phyloP scores from a whole-genome alignment of 2,797 vertebrate species.

The Cuculus canorus region DNA sequence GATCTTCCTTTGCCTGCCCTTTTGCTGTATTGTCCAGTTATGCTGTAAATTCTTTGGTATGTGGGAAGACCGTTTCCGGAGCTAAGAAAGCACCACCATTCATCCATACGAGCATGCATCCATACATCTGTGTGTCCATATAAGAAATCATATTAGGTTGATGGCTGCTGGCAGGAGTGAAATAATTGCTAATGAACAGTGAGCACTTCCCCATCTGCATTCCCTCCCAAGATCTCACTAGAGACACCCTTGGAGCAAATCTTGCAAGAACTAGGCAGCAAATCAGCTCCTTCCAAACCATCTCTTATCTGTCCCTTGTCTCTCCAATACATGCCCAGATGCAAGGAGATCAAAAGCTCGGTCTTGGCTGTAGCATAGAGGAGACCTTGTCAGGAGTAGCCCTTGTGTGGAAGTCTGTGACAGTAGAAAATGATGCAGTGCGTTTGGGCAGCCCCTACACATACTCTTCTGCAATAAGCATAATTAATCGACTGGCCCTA shows the following conservation, averaged over 20 bases:
- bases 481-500: neutral
- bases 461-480: neutral
- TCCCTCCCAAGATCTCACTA: neutral
- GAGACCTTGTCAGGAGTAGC: neutral
- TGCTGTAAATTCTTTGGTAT: neutral
- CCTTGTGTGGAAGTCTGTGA: neutral
- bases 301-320: neutral
- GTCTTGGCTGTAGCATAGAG: neutral
- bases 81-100: neutral
- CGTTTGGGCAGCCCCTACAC: neutral
- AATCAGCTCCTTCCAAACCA: neutral
- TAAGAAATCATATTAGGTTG: neutral
- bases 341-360: neutral
- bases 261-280: neutral
- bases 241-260: neutral
- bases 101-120: neutral
- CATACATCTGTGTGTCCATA: too few species aligned
- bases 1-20: neutral
- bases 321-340: neutral
- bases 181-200: neutral
- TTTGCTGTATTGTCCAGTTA: neutral
- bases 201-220: neutral
- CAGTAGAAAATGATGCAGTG: neutral
- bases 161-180: neutral
- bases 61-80: neutral